A percentile compares a stretch with the other conserved stretches of the same genome.
These are phyloP conservation scores for Pipa parva DNA, from an alignment of 2,113 vertebrate species.

Conservation along the genomic window DNA sequence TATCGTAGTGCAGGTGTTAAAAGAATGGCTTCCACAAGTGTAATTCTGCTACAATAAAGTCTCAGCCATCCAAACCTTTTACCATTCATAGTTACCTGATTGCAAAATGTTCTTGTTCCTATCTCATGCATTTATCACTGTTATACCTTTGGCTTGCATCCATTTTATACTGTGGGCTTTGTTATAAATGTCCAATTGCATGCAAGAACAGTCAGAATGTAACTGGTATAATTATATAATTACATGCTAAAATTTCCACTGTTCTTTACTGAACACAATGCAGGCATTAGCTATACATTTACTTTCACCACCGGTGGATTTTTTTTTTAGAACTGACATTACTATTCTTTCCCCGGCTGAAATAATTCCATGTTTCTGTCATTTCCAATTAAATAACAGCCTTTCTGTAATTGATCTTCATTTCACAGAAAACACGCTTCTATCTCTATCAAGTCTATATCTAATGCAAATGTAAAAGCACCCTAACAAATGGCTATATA, in stretches of 20 bases:
- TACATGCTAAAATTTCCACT: background rate
- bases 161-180: background rate
- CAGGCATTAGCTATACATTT: background rate
- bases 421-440: constrained; percentile 3
- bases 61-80: background rate
- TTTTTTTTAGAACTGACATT: background rate
- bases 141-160: background rate
- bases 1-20: background rate
- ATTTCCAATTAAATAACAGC: constrained; percentile 14
- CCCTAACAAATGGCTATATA: background rate
- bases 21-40: background rate
- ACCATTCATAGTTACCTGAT: background rate
- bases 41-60: background rate
- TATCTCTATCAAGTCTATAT: background rate
- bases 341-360: background rate
- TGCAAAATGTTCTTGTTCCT: constrained; percentile 6
- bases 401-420: constrained; percentile 20
- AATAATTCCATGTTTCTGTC: constrained; percentile 20
- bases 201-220: background rate
- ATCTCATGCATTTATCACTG: background rate
- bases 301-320: background rate
- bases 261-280: constrained; percentile 15
- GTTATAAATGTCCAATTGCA: background rate
- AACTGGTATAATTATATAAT: constrained; percentile 25
- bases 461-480: background rate